These are phyloP conservation scores for Noturus placidus DNA, from an alignment of 2,113 vertebrate species.

Conservation along the genomic window DNA sequence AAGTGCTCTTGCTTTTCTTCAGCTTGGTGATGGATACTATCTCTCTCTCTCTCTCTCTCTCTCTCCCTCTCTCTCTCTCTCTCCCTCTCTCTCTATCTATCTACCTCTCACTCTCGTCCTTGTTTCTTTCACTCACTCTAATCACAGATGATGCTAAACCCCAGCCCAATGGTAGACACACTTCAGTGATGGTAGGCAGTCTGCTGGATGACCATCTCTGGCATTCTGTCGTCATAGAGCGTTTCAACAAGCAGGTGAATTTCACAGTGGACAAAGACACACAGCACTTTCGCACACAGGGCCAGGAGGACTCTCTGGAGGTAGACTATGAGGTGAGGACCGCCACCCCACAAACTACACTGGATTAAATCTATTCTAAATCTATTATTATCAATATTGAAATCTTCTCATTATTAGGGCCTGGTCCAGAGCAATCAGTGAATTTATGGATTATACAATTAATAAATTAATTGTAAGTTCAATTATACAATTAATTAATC, in stretches of 20 bases:
- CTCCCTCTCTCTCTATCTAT: background rate
- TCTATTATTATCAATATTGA: background rate
- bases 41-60: background rate
- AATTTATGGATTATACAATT: background rate
- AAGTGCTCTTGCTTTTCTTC: background rate
- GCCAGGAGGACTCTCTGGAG: constrained; percentile 79
- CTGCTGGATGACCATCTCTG: constrained; percentile 86
- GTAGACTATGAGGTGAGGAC: constrained; percentile 84
- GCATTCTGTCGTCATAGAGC: constrained; percentile 84
- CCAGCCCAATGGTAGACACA: constrained; percentile 69
- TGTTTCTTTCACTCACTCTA: background rate
- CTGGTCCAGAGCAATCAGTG: background rate
- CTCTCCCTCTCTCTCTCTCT: background rate
- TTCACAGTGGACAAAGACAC: constrained; percentile 83
- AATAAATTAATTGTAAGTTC: too few species aligned
- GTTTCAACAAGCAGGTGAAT: constrained; percentile 85
- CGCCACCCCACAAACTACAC: background rate
- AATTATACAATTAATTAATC: background rate
- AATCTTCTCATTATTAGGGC: background rate
- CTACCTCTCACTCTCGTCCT: background rate
- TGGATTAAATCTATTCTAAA: background rate
- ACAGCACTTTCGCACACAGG: constrained; percentile 79
- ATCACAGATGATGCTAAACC: constrained; percentile 78
- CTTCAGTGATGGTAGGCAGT: constrained; percentile 75
- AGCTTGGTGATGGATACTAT: background rate